Evolutionary conservation across 2,888 invertebrate genomes (phyloP).

Genomic region (Melipona beecheii): DNA sequence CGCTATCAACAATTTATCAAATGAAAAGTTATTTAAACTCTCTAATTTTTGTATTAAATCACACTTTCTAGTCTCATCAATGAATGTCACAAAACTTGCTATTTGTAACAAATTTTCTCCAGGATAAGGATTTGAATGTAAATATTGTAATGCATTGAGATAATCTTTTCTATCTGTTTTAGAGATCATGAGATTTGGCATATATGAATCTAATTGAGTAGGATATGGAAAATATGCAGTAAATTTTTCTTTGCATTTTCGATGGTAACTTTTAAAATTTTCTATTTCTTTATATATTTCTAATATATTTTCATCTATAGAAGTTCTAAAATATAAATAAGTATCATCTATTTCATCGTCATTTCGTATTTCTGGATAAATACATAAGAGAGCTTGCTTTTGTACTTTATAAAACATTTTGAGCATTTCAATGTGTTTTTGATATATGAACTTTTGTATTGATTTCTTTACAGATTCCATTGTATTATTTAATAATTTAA

Average conservation of each 20-base stretch:
- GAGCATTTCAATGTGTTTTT: conserved; percentile 68
- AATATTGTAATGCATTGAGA: conserved; percentile 69
- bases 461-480: conserved; percentile 50
- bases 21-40: conserved; percentile 24
- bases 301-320: conserved; percentile 66
- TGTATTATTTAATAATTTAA: conserved; percentile 66
- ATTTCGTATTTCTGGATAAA: conserved; percentile 77
- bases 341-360: conserved; percentile 76
- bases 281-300: conserved; percentile 76
- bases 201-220: conserved; percentile 57
- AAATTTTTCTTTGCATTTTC: conserved; percentile 57
- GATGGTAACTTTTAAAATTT: conserved; percentile 73
- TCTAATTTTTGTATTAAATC: conserved; percentile 59
- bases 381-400: conserved; percentile 74
- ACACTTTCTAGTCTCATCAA: conserved; percentile 38
- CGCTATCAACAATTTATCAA: conserved; percentile 51
- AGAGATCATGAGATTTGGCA: conserved; percentile 76
- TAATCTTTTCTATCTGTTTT: conserved; percentile 72
- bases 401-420: conserved; percentile 73
- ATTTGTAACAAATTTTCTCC: conserved; percentile 55
- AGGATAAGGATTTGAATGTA: conserved; percentile 60
- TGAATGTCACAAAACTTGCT: conserved; percentile 53
- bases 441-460: conserved; percentile 59
- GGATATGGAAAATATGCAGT: conserved; percentile 76
- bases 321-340: conserved; percentile 68